Evolutionary conservation across 2,113 vertebrate genomes (phyloP).

Genomic region (Hippopotamus amphibius): DNA sequence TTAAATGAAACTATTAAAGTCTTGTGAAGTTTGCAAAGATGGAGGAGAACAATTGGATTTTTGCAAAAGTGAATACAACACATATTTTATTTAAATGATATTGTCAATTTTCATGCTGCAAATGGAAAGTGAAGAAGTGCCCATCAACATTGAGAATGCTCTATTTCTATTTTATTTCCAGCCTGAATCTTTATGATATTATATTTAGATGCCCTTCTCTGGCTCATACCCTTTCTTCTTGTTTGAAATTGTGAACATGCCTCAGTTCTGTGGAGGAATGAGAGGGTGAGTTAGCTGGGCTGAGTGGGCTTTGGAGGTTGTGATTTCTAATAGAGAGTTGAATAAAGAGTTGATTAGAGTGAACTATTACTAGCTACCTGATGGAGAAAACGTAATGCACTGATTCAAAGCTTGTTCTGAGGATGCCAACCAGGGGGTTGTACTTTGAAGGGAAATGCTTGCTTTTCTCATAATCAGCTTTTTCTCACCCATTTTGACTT

Average conservation of each 20-base stretch:
- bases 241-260: constrained; percentile 36
- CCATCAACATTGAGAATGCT: constrained; percentile 1
- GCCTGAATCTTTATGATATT: constrained; percentile 23
- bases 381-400: constrained; percentile 24
- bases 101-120: constrained; percentile 64
- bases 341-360: constrained; percentile 67
- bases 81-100: constrained; percentile 75
- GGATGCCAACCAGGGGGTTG: constrained; percentile 11
- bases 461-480: constrained; percentile 49
- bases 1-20: constrained; percentile 84
- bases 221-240: neutral
- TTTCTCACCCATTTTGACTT: neutral
- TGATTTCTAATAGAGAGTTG: constrained; percentile 52
- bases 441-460: constrained; percentile 43
- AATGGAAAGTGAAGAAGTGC: constrained; percentile 62
- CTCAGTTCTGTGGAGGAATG: neutral
- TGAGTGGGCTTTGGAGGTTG: neutral
- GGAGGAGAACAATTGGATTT: constrained; percentile 84
- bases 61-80: constrained; percentile 59
- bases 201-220: neutral
- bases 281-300: constrained; percentile 15
- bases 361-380: constrained; percentile 45
- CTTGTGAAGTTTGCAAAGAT: constrained; percentile 83
- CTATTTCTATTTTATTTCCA: constrained; percentile 48
- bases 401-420: constrained; percentile 69